Conservation (phyloP, 1,140 invertebrate genomes). For the Sarcophaga peregrina region DNA sequence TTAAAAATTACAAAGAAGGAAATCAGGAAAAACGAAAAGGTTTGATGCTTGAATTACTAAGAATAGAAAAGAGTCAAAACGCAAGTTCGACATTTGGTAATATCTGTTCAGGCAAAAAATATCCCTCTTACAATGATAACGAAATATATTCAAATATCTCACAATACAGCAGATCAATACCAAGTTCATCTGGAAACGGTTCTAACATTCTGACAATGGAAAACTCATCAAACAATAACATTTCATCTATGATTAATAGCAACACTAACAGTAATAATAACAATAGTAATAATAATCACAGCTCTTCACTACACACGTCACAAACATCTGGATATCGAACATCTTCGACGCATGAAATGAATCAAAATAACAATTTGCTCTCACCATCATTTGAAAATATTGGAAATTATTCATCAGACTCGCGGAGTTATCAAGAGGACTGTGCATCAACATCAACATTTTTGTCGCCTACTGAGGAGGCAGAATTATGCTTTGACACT, state of each 20-base stretch:
- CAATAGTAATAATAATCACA: conserved; percentile 47
- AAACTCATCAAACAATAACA: conserved; percentile 57
- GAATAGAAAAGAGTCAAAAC: conserved; percentile 66
- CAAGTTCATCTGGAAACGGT: conserved; percentile 57
- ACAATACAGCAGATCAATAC: conserved; percentile 58
- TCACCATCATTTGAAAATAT: conserved; percentile 64
- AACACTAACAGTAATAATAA: neutral
- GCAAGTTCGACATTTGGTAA: conserved; percentile 43
- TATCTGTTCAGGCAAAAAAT: conserved; percentile 51
- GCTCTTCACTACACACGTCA: conserved; percentile 51
- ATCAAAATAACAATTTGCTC: conserved; percentile 60
- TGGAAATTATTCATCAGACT: conserved; percentile 65
- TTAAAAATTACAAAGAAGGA: conserved; percentile 38
- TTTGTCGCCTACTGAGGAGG: conserved; percentile 73
- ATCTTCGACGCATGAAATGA: conserved; percentile 67
- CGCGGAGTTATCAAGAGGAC: conserved; percentile 63
- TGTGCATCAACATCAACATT: conserved; percentile 66
- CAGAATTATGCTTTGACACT: conserved; percentile 73
- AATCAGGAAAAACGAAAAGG: conserved; percentile 68
- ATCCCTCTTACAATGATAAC: conserved; percentile 61
- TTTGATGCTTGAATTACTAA: conserved; percentile 77
- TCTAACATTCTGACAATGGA: conserved; percentile 57
- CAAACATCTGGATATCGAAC: conserved; percentile 62
- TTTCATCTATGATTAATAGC: conserved; percentile 42
- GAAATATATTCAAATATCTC: conserved; percentile 60